These are phyloP conservation scores for Eledone cirrhosa DNA, from an alignment of 2,888 invertebrate genomes.

Conservation along the genomic window DNA sequence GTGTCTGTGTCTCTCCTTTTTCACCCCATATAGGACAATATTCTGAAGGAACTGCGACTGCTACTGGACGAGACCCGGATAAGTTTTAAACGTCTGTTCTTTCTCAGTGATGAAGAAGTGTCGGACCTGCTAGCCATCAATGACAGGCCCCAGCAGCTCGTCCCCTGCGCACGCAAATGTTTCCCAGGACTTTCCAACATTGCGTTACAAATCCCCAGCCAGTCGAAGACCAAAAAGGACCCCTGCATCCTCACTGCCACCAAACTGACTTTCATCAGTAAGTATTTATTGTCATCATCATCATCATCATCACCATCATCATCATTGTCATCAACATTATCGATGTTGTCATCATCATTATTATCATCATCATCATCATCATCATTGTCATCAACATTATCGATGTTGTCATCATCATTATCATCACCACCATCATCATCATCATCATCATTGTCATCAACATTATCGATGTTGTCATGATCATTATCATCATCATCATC, in stretches of 20 bases:
- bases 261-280: constrained; percentile 62
- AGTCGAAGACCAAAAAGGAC: constrained; percentile 40
- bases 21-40: constrained; percentile 61
- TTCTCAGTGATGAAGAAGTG: constrained; percentile 62
- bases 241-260: constrained; percentile 55
- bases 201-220: constrained; percentile 55
- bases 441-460: too few species aligned
- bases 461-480: too few species aligned
- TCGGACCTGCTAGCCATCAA: constrained; percentile 60
- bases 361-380: too few species aligned
- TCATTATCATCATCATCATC: too few species aligned
- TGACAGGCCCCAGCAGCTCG: constrained; percentile 58
- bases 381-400: too few species aligned
- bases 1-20: too few species aligned
- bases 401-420: too few species aligned
- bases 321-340: too few species aligned
- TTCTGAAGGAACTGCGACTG: constrained; percentile 53
- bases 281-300: constrained; percentile 19
- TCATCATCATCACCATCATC: too few species aligned
- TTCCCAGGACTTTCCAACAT: constrained; percentile 59
- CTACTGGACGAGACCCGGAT: constrained; percentile 52
- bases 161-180: constrained; percentile 60
- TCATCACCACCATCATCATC: too few species aligned
- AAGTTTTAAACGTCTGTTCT: constrained; percentile 63
- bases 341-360: too few species aligned